These are phyloP conservation scores for Microcebus murinus DNA, from an alignment of 2,113 vertebrate genomes.

Conservation along the genomic window DNA sequence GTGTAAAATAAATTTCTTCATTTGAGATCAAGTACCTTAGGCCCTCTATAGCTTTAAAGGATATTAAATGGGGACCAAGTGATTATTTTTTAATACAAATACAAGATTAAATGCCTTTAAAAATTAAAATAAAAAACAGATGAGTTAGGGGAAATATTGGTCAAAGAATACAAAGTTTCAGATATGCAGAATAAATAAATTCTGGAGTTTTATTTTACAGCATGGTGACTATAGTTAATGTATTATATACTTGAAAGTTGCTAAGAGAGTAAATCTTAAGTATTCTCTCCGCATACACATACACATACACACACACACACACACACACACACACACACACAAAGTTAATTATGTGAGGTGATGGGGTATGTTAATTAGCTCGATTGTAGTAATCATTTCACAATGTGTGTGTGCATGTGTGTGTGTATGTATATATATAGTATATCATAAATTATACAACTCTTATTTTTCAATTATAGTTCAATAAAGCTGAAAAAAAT, in stretches of 20 bases:
- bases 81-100: neutral
- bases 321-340: neutral
- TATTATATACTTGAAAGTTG: neutral
- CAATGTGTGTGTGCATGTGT: neutral
- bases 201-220: neutral
- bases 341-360: neutral
- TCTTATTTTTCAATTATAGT: neutral
- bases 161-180: neutral
- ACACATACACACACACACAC: neutral
- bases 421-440: no score
- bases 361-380: neutral
- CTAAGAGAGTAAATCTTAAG: neutral
- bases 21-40: conserved; percentile 6
- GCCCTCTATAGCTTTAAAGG: neutral
- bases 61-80: neutral
- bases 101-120: neutral
- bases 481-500: neutral
- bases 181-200: neutral
- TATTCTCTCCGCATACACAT: neutral
- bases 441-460: neutral
- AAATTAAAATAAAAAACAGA: neutral
- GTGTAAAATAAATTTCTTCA: conserved; percentile 18
- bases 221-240: neutral
- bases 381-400: neutral
- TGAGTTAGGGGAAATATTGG: neutral